These are phyloP conservation scores for Rhagophthalmus giganteus DNA, from an alignment of 2,888 invertebrate genomes.

Conservation along the genomic window DNA sequence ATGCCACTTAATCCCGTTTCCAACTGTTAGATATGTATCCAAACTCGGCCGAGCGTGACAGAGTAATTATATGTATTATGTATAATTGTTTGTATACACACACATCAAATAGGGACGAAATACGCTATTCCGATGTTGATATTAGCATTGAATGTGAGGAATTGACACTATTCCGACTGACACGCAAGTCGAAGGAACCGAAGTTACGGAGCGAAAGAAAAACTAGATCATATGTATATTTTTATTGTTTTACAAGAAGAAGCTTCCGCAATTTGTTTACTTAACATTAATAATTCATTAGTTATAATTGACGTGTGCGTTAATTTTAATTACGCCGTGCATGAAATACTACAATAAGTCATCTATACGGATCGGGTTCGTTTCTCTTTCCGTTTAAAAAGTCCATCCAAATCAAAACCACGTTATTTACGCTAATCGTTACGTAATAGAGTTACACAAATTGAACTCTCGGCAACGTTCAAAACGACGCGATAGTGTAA, in stretches of 20 bases:
- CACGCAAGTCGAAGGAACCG: conserved; percentile 34
- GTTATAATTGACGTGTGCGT: conserved; percentile 11
- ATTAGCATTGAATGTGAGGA: conserved; percentile 48
- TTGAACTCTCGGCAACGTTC: too few relatives aligned
- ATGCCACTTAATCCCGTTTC: conserved; percentile 41
- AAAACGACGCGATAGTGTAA: too few relatives aligned
- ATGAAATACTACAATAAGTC: too few relatives aligned
- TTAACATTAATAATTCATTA: conserved; percentile 20
- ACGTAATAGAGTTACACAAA: too few relatives aligned
- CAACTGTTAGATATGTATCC: conserved; percentile 45
- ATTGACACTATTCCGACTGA: conserved; percentile 42
- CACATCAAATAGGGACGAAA: conserved; percentile 36
- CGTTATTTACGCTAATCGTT: too few relatives aligned
- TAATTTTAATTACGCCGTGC: conserved; percentile 8
- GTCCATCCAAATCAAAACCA: too few relatives aligned
- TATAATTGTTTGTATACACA: conserved; percentile 50
- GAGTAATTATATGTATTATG: conserved; percentile 50
- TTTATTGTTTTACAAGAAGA: conserved; percentile 19
- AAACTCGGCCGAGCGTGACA: conserved; percentile 43
- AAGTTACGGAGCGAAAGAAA: conserved; percentile 15
- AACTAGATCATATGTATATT: conserved; percentile 25
- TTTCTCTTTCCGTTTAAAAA: too few relatives aligned
- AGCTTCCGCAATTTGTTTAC: conserved; percentile 20
- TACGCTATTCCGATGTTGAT: conserved; percentile 36
- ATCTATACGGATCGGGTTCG: too few relatives aligned